Percentiles rank a stretch among this genome's conserved stretches.
These are phyloP conservation scores for Trichogramma pretiosum DNA, from an alignment of 1,140 invertebrate genomes.

Conservation along the genomic window DNA sequence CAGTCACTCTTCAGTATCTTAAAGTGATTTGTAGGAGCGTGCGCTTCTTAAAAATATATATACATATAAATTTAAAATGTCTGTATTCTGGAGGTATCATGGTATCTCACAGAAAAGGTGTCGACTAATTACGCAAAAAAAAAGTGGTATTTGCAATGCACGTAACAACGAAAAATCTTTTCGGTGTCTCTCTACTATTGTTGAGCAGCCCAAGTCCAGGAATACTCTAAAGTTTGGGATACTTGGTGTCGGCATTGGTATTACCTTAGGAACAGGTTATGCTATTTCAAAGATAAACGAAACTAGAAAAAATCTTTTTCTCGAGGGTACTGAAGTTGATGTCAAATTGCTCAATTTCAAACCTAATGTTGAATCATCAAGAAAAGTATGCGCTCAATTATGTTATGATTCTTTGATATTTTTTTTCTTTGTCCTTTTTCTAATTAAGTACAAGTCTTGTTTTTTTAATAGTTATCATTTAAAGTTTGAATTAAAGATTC, in stretches of 20 bases:
- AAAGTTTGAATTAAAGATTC: too few species aligned
- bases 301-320: slow-evolving; percentile 39
- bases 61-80: slow-evolving; percentile 23
- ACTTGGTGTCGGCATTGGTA: slow-evolving; percentile 47
- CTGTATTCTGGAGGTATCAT: slow-evolving; percentile 26
- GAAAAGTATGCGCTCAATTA: slow-evolving; percentile 34
- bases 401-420: too few species aligned
- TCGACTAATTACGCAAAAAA: neutral
- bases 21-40: too few species aligned
- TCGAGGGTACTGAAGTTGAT: slow-evolving; percentile 37
- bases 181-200: slow-evolving; percentile 22
- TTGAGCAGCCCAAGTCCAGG: slow-evolving; percentile 25
- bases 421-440: too few species aligned
- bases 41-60: neutral
- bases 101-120: slow-evolving; percentile 20
- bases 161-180: too few species aligned
- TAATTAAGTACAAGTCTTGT: too few species aligned
- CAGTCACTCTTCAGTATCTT: too few species aligned
- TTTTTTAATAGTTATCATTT: too few species aligned
- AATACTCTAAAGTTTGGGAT: slow-evolving; percentile 43
- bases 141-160: slow-evolving; percentile 11
- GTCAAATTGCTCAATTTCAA: slow-evolving; percentile 46
- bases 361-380: slow-evolving; percentile 40
- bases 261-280: slow-evolving; percentile 44
- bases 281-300: slow-evolving; percentile 39